phyloP scores from a whole-genome alignment of 2,113 vertebrate species.

The Calidris pugnax region DNA sequence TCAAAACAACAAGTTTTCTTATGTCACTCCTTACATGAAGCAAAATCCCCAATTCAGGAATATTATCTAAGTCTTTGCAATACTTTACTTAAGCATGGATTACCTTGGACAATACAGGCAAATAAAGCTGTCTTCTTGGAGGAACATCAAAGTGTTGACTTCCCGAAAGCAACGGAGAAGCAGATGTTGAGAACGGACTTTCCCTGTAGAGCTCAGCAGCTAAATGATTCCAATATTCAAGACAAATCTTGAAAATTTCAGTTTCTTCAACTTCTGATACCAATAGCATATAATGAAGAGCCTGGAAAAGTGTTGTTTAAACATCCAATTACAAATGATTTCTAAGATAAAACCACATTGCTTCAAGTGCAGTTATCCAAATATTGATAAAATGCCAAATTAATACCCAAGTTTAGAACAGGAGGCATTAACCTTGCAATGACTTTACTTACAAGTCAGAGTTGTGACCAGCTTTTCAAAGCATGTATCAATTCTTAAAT shows the following conservation, averaged over 20 bases:
- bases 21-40: neutral
- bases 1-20: neutral
- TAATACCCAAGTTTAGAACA: neutral
- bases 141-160: conserved; percentile 98
- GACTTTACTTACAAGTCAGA: neutral
- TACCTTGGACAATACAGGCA: conserved; percentile 97
- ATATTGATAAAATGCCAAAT: neutral
- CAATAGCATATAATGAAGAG: conserved; percentile 97
- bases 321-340: neutral
- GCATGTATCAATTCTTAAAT: neutral
- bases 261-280: conserved; percentile 99
- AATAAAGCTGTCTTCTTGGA: conserved; percentile 93
- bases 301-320: conserved; percentile 71
- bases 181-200: conserved; percentile 94
- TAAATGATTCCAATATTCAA: conserved; percentile 99
- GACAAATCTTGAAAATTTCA: conserved; percentile 98
- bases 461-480: neutral
- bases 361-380: neutral
- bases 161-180: conserved; percentile 92
- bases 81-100: neutral
- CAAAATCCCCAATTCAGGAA: neutral
- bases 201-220: conserved; percentile 97
- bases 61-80: neutral
- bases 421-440: neutral
- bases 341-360: neutral